Evolutionary conservation across 2,888 invertebrate genomes (phyloP).

Genomic region (Eristalinus aeneus): DNA sequence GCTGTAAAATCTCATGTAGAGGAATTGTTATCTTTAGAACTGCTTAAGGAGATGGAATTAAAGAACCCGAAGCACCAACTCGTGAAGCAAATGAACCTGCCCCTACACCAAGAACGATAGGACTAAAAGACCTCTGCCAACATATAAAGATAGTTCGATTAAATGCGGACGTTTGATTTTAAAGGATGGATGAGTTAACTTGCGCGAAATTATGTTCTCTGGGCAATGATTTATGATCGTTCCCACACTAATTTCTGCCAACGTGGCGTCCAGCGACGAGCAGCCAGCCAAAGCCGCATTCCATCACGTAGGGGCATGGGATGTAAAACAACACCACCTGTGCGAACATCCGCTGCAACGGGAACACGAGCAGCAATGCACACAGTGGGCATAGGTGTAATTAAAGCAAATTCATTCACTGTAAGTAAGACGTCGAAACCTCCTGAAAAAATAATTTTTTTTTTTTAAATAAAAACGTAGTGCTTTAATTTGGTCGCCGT

Average conservation of each 20-base stretch:
- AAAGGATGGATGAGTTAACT: too few relatives aligned
- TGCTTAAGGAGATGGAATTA: conserved; percentile 37
- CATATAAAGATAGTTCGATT: conserved; percentile 2
- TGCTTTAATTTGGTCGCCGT: too few relatives aligned
- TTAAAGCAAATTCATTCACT: neutral
- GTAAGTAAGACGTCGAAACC: neutral
- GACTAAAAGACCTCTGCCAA: conserved; percentile 25
- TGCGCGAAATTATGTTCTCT: too few relatives aligned
- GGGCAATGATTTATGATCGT: too few relatives aligned
- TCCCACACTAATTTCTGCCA: too few relatives aligned
- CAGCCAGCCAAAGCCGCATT: too few relatives aligned
- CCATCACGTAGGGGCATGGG: too few relatives aligned
- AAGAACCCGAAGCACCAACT: conserved; percentile 20
- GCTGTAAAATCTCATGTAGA: neutral
- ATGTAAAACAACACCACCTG: neutral
- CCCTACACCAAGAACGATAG: conserved; percentile 7
- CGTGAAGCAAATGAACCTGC: conserved; percentile 3
- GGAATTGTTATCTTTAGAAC: conserved; percentile 25
- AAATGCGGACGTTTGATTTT: conserved; percentile 21
- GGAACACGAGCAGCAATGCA: neutral
- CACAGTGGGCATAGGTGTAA: neutral
- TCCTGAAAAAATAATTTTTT: too few relatives aligned
- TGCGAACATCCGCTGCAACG: neutral
- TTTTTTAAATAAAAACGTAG: too few relatives aligned
- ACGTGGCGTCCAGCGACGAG: too few relatives aligned